Percentiles rank a stretch among this genome's conserved stretches.
Evolutionary conservation across 1,140 invertebrate species (phyloP).

Genomic region (Euborellia annulipes): DNA sequence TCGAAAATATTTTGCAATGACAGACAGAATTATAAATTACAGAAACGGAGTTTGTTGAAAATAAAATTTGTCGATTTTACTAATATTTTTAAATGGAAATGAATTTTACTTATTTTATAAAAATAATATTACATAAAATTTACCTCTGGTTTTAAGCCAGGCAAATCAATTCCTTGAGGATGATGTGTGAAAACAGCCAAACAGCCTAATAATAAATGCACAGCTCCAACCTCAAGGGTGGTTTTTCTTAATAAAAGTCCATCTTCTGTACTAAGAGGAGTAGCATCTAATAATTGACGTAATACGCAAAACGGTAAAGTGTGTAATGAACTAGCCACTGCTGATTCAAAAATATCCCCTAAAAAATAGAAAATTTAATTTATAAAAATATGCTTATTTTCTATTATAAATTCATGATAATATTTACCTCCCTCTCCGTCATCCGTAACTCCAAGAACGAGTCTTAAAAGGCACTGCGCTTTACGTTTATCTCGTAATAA

Average conservation of each 20-base stretch:
- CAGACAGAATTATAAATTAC: too few species aligned
- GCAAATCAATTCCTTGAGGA: slow-evolving; percentile 26
- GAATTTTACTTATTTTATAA: too few species aligned
- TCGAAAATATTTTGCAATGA: too few species aligned
- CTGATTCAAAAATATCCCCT: slow-evolving; percentile 59
- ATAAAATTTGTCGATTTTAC: too few species aligned
- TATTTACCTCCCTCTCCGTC: slow-evolving; percentile 71
- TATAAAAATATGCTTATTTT: not conserved
- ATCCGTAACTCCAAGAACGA: slow-evolving; percentile 76
- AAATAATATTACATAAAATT: slow-evolving; percentile 1
- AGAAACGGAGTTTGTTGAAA: too few species aligned
- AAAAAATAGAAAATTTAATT: slow-evolving; percentile 14
- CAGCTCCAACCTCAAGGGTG: slow-evolving; percentile 65
- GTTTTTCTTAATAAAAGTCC: slow-evolving; percentile 59
- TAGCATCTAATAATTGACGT: slow-evolving; percentile 58
- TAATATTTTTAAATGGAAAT: not conserved
- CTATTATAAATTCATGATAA: not conserved
- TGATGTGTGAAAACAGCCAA: slow-evolving; percentile 82
- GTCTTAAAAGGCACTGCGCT: slow-evolving; percentile 66
- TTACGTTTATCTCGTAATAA: slow-evolving; percentile 65
- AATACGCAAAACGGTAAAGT: slow-evolving; percentile 79
- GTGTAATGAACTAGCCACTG: slow-evolving; percentile 57
- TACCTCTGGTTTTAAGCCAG: slow-evolving; percentile 33
- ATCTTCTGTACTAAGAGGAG: slow-evolving; percentile 64
- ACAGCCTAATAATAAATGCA: slow-evolving; percentile 70